These are phyloP conservation scores for Plecturocebus donacophilus DNA, from an alignment of 2,113 vertebrate species.

Conservation along the genomic window DNA sequence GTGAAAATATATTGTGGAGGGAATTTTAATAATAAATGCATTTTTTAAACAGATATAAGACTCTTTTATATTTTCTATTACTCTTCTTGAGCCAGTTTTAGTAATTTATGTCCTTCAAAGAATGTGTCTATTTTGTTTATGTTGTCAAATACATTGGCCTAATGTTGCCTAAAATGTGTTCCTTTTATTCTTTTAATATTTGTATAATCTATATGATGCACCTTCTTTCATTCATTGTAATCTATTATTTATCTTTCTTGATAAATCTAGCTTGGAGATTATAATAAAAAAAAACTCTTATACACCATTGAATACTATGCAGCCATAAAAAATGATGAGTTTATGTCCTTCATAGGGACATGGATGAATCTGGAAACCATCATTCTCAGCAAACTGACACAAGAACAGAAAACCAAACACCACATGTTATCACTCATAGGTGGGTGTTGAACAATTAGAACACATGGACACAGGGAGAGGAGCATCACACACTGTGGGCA, in stretches of 20 bases:
- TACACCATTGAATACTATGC: no score
- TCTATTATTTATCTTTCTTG: not conserved
- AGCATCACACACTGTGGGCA: no score
- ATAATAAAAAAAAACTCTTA: not conserved
- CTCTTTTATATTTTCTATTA: not conserved
- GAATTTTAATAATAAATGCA: not conserved
- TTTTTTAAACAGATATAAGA: not conserved
- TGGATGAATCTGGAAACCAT: no score
- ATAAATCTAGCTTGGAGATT: not conserved
- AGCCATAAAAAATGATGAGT: no score
- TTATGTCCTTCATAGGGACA: no score
- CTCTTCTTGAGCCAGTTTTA: not conserved
- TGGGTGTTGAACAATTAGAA: no score
- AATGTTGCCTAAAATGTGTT: not conserved
- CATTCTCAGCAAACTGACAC: no score
- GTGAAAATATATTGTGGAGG: not conserved
- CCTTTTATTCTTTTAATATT: not conserved
- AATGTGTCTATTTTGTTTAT: no score
- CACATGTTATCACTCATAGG: no score
- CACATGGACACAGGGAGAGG: no score
- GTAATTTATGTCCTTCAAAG: not conserved
- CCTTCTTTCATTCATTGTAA: not conserved
- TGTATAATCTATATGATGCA: not conserved
- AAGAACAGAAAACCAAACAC: no score
- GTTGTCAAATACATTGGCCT: not conserved